Percentiles rank a stretch among this genome's conserved stretches.
phyloP scores from a whole-genome alignment of 2,797 vertebrate species.

The Tamandua tetradactyla region DNA sequence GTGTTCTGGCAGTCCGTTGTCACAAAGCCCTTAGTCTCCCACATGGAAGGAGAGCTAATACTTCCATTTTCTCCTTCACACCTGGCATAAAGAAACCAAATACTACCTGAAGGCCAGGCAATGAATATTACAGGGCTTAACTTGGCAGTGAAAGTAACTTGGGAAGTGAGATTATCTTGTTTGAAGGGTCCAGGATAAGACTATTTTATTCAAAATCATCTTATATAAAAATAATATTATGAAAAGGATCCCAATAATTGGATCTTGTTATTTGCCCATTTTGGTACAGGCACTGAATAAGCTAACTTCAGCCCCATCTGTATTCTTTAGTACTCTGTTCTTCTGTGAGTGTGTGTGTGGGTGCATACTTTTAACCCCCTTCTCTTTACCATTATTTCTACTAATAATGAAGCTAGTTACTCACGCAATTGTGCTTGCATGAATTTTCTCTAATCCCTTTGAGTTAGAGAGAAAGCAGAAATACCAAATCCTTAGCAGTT shows the following conservation, averaged over 20 bases:
- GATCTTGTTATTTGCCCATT: slow-evolving; percentile 48
- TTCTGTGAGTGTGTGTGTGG: too few species aligned
- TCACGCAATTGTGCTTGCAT: slow-evolving; percentile 4
- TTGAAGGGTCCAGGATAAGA: neutral
- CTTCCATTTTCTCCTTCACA: neutral
- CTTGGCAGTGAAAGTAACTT: neutral
- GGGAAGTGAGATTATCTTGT: neutral
- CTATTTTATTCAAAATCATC: neutral
- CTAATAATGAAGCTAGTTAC: neutral
- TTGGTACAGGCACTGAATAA: neutral
- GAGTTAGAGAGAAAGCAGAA: slow-evolving; percentile 67
- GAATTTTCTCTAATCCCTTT: slow-evolving; percentile 51
- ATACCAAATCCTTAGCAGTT: slow-evolving; percentile 71
- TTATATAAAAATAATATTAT: neutral
- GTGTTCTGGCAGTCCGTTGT: neutral
- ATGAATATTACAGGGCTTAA: neutral
- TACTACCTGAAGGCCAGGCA: neutral
- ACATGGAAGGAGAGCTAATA: neutral
- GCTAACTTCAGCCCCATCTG: neutral
- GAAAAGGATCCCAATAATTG: neutral
- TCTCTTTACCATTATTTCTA: neutral
- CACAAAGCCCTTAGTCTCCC: neutral
- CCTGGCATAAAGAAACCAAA: neutral
- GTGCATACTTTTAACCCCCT: neutral
- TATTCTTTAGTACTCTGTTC: neutral